Evolutionary conservation across 2,113 vertebrate species (phyloP).

Genomic region (Onychorhynchus coronatus): DNA sequence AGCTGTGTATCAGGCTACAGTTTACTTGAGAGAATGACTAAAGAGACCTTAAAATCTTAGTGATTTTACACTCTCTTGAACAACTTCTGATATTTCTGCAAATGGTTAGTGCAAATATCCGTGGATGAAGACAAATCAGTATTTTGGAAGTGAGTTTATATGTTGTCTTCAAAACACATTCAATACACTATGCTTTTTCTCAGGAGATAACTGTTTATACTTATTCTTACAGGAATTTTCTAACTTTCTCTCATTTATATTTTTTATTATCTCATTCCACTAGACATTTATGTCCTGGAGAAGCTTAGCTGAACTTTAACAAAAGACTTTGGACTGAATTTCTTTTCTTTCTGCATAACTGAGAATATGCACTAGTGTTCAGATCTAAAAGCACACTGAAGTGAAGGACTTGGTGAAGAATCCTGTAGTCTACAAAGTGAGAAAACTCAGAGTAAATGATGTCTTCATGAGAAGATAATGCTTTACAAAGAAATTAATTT

Average conservation of each 20-base stretch:
- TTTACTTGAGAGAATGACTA: background rate
- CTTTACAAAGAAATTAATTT: conserved; percentile 29
- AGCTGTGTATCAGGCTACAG: accelerated
- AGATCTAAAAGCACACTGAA: background rate
- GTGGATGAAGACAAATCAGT: background rate
- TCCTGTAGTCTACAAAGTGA: background rate
- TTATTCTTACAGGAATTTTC: background rate
- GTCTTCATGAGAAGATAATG: conserved; percentile 28
- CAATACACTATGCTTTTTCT: background rate
- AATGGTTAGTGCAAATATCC: background rate
- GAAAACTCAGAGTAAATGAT: background rate
- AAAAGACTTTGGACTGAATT: background rate
- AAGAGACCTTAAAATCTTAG: background rate
- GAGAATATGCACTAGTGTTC: background rate
- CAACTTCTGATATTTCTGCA: background rate
- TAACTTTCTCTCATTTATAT: background rate
- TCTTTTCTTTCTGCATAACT: background rate
- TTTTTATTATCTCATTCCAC: background rate
- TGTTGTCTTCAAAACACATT: background rate
- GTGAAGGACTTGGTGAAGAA: background rate
- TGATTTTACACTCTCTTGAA: background rate
- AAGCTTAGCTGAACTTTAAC: background rate
- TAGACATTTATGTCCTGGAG: background rate
- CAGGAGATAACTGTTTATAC: background rate
- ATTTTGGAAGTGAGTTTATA: background rate